Evolutionary conservation across 2,113 vertebrate genomes (phyloP), one percentile per base, ranked within the genome.

Genomic region (Ahaetulla prasina): DNA sequence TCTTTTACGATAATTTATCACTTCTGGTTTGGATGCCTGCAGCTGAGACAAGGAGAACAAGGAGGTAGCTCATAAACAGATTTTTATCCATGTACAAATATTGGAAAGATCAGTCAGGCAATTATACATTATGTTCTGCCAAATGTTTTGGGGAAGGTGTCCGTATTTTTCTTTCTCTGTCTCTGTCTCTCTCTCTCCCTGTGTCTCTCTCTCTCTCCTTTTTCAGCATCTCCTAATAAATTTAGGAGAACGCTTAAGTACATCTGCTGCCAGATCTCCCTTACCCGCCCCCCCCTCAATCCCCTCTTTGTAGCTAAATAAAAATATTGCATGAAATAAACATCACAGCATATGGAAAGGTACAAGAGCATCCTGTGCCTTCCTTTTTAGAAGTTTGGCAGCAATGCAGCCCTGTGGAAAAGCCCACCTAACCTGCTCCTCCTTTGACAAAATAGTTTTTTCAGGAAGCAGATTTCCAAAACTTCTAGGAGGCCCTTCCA

Each of bases 81-180:
- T 68, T 39, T 7, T 1, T 85, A 54, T 7, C 80, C 85, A 60
- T 0, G 0, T 80, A 93, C 60, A 88, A 95, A 93, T 91, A 80
- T 39, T 89, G 68, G 93, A 53, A 91, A 95, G 92, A 93, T 91
- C 93, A 47, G 43, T 11, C 94, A 94, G 93, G 92, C 91, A 95
- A 50, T 95, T 95, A 94, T 91, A 93, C 95, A 92, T 85, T 53
- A 54, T 95, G 96, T 96, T 93, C 96, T 96, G 95, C 96, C 96
- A 95, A 94, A 89, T 92, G 94, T 80, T 92, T 85, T 93, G 92
- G 88, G 93, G 92, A 88, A 93, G 90, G 25, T 10, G 27, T 25
- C 87, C 18, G 63, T 30, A 8, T 30, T 30, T 50, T 14, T 50
- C 30, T 18, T 6, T 92, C 35, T 20, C 86, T 20, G 22, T 25